Percentiles rank a stretch among this genome's conserved stretches.
Evolutionary conservation across 2,888 invertebrate species (phyloP).

Genomic region (Coelinius sp.): DNA sequence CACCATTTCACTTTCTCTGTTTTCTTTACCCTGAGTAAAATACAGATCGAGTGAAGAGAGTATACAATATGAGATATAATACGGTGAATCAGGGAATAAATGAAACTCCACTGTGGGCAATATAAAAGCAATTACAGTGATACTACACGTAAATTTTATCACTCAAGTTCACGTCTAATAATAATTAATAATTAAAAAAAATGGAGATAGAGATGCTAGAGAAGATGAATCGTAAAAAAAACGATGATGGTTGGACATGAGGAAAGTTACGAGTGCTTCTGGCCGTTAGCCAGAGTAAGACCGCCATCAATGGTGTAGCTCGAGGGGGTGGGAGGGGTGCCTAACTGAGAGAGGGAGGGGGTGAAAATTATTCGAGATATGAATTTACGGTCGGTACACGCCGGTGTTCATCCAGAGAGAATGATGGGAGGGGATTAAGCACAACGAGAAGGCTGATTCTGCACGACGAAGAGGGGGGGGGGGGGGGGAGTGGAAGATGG

Average conservation of each 20-base stretch:
- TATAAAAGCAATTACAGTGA: slow-evolving; percentile 10
- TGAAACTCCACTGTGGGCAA: slow-evolving; percentile 15
- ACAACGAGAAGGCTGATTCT: slow-evolving; percentile 31
- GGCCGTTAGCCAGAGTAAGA: slow-evolving; percentile 49
- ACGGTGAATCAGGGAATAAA: slow-evolving; percentile 7
- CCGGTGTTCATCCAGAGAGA: slow-evolving; percentile 43
- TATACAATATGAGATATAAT: slow-evolving; percentile 12
- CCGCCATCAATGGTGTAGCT: slow-evolving; percentile 7
- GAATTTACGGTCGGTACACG: slow-evolving; percentile 63
- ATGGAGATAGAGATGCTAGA: slow-evolving; percentile 33
- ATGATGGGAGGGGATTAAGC: slow-evolving; percentile 35
- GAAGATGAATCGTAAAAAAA: slow-evolving; percentile 44
- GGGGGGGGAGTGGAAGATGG: no score
- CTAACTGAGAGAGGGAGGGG: slow-evolving; percentile 50
- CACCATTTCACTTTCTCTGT: neutral
- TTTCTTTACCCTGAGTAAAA: slow-evolving; percentile 16
- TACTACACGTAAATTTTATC: slow-evolving; percentile 8
- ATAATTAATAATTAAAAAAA: slow-evolving; percentile 27
- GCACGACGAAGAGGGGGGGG: neutral
- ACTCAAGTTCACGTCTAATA: neutral
- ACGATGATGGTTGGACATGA: slow-evolving; percentile 37
- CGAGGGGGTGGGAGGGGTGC: neutral
- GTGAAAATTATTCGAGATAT: slow-evolving; percentile 69
- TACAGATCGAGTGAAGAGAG: neutral
- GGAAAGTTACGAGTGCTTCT: slow-evolving; percentile 46